Conservation (phyloP, 2,797 vertebrate species). For the Lophotriccus pileatus region DNA sequence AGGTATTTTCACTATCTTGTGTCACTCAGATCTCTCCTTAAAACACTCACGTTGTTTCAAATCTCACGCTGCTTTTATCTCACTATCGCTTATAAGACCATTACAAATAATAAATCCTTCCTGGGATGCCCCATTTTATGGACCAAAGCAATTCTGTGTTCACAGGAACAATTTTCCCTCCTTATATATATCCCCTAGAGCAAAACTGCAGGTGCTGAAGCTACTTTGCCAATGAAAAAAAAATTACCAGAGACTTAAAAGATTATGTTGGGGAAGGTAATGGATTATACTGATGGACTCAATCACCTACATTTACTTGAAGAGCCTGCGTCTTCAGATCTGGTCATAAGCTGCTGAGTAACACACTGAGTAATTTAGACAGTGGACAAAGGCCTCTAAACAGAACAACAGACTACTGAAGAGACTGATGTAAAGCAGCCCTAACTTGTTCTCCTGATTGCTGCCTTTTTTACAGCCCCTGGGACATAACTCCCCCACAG, state of each 20-base stretch:
- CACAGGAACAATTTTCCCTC: constrained; percentile 32
- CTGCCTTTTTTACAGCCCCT: not conserved
- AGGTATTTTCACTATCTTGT: not conserved
- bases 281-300: not conserved
- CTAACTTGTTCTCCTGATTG: not conserved
- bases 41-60: constrained; percentile 31
- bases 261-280: not conserved
- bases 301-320: not conserved
- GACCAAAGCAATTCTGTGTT: constrained; percentile 35
- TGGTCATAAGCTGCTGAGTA: not conserved
- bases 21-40: constrained; percentile 10
- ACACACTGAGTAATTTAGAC: not conserved
- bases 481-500: fast-evolving
- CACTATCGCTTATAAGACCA: not conserved
- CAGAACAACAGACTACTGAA: not conserved
- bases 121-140: constrained; percentile 17
- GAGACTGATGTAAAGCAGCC: not conserved
- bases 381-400: not conserved
- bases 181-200: not conserved
- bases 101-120: constrained; percentile 56
- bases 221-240: not conserved
- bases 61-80: constrained; percentile 28
- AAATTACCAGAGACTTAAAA: constrained; percentile 3
- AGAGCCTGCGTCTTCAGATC: not conserved
- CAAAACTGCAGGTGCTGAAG: constrained; percentile 19